These are phyloP conservation scores for Aromia moschata DNA, from an alignment of 2,888 invertebrate species.

Conservation along the genomic window DNA sequence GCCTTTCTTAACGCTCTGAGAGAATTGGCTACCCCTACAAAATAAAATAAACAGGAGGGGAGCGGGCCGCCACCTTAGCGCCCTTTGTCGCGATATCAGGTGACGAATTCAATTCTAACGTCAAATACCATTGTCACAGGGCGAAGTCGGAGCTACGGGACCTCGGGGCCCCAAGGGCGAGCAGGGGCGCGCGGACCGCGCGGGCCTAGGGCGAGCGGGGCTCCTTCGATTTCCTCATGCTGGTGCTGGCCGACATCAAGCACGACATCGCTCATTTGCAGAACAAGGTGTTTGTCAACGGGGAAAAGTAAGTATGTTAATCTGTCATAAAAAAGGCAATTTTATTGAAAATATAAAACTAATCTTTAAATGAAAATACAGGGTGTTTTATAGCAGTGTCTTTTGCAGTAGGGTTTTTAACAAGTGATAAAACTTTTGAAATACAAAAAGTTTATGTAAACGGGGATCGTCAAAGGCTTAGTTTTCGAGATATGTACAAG, in stretches of 20 bases:
- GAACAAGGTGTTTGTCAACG: slow-evolving; percentile 67
- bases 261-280: slow-evolving; percentile 72
- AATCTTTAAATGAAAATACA: no score
- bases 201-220: slow-evolving; percentile 71
- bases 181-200: slow-evolving; percentile 68
- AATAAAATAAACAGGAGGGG: slow-evolving; percentile 15
- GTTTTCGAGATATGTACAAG: no score
- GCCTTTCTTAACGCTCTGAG: not conserved
- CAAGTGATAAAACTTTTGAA: no score
- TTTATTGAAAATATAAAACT: no score
- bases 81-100: slow-evolving; percentile 16
- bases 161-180: slow-evolving; percentile 71
- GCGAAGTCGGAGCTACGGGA: slow-evolving; percentile 70
- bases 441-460: no score
- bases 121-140: slow-evolving; percentile 59
- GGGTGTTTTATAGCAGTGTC: no score
- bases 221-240: slow-evolving; percentile 71
- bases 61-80: slow-evolving; percentile 1
- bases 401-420: no score
- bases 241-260: slow-evolving; percentile 71
- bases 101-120: slow-evolving; percentile 36
- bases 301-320: slow-evolving; percentile 68
- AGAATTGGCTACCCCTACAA: slow-evolving; percentile 10
- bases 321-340: no score
- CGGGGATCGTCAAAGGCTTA: no score